Conservation (phyloP, 2,888 invertebrate genomes). For the Tenthredo livida region DNA sequence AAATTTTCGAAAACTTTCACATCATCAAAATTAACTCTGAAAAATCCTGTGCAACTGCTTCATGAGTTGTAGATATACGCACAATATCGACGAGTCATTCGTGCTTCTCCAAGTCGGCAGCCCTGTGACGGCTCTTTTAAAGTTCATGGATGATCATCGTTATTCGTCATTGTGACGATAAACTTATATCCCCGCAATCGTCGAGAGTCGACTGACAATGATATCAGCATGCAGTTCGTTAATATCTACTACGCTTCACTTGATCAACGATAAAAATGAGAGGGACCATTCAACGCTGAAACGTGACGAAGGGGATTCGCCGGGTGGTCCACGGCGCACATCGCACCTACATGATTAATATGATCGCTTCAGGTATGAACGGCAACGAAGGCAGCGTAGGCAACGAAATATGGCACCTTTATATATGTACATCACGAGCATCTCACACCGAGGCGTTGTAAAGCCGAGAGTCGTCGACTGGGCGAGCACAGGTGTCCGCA, state of each 20-base stretch:
- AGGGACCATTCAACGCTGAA: background rate
- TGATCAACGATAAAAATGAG: background rate
- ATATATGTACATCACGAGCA: background rate
- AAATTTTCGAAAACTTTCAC: background rate
- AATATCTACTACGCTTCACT: background rate
- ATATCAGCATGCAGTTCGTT: conserved; percentile 19
- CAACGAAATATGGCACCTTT: conserved; percentile 10
- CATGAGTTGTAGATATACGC: background rate
- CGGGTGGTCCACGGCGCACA: conserved; percentile 21
- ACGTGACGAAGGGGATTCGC: conserved; percentile 7
- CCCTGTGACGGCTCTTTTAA: background rate
- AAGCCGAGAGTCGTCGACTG: background rate
- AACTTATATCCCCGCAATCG: background rate
- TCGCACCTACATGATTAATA: conserved; percentile 31
- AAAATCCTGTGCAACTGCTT: background rate
- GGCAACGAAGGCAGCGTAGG: background rate
- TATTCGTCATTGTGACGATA: conserved; percentile 19
- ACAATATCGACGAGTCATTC: background rate
- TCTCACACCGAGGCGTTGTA: background rate
- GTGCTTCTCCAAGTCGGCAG: background rate
- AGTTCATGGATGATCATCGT: background rate
- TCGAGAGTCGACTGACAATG: conserved; percentile 14
- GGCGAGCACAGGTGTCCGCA: conserved; percentile 19
- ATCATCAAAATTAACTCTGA: background rate
- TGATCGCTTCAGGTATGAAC: background rate